Base-by-base conservation (phyloP, 2,113 vertebrate species). In the Andinoacara biseriatus region DNA sequence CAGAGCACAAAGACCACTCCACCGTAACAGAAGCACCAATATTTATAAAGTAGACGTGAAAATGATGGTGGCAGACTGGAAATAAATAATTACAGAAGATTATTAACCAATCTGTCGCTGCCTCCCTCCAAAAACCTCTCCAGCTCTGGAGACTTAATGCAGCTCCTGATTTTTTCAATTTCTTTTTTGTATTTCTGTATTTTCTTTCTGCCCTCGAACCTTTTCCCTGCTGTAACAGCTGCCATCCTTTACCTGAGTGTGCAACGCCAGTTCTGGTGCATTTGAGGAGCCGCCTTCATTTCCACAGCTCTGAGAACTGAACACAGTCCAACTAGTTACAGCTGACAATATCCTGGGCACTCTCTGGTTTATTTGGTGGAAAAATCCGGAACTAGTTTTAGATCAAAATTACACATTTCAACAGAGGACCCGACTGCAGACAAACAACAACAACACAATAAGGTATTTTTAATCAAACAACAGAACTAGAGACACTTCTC, bases 1-100 rank as follows among this genome's bases (percentile, higher is more conserved):
- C 2, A n/a, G 40, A 49, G 63, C 63, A 67, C 63, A 67, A 49
- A 69, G 65, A 49, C 3, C 11, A 10, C 65, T 69, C 43, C 65
- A 18, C 22, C 10, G 8, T 26, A 67, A 46, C 14, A 67, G 62
- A 65, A 43, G 62, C 38, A 17, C 6, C 7, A 43, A 43, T 10
- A 67, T 22, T 46, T 40, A 9, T 17, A 65, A 65, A 67, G 40
- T 10, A 69, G 24, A 46, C 8, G 17, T 46, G 14, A 69, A 49
- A 46, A 67, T 46, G 0, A 33, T 33, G 33, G 33, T 7, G 33
- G 31, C 1, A 33, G 33, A 33, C 33, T 33, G 31, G 5, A 31
- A 31, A 13, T 1, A 5, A 49, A 67, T 67, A 49, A 49, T 67
- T 29, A 67, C 31, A 3, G 9, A 18, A 7, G 49, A 54, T 54